Base-by-base conservation (phyloP, 2,888 invertebrate genomes). In the Thalpophila matura region DNA sequence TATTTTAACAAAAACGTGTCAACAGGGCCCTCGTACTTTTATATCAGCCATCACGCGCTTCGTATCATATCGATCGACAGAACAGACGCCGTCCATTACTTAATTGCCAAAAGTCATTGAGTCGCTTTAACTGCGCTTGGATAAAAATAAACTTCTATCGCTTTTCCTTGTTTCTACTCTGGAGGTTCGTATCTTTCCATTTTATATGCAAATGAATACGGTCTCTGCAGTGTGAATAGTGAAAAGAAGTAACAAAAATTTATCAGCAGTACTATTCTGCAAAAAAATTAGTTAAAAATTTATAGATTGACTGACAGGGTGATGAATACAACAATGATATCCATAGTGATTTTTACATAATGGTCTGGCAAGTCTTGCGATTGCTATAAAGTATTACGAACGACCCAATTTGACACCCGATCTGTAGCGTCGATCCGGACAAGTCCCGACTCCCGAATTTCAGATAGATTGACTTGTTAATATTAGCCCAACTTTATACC, bases 61-160 rank as follows among this genome's bases (percentile, higher is more conserved):
- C 68, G 57, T 51, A 20, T 31, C 46, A 31, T 47, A 80, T 81
- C 81, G 81, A 83, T 81, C 84, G 77, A 22, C 43, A 37, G 31
- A 38, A 72, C 60, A 70, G 71, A 65, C 74, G 58, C 62, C 49
- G 56, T 84, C 86, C 86, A 86, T 87, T 87, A 86, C 84, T 79
- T 87, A 86, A 87, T 87, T 86, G 81, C 63, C 61, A 74, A 84
- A 84, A 83, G 77, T 80, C 62, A 77, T 80, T 67, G 78, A 80
- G 70, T 73, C 70, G 55, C 43, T 66, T 59, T 66, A 59, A 43
- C 49, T 59, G 46, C 31, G 51, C 58, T 59, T 27, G 43, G 42
- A 56, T 64, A 65, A 60, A 59, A 55, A 71, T 73, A 51, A 59
- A 62, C 37, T 56, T 57, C 31, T 40, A 51, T 40, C 14, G 38